These are phyloP conservation scores for Malurus elegans DNA, from an alignment of 2,113 vertebrate genomes.

Conservation along the genomic window DNA sequence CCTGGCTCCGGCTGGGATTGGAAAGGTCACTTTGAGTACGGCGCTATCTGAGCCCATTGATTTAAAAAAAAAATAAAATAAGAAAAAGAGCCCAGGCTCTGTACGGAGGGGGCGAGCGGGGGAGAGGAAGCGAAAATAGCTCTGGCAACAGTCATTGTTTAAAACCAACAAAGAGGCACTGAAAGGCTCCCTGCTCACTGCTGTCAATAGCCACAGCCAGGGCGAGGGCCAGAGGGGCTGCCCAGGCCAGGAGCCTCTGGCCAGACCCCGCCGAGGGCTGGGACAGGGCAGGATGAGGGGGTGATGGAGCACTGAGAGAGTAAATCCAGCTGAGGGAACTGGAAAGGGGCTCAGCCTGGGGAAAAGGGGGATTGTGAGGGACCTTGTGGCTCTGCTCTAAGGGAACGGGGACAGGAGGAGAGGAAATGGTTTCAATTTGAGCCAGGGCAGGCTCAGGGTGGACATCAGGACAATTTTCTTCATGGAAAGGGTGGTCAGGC, in stretches of 20 bases:
- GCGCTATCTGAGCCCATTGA: constrained; percentile 39
- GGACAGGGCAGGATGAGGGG: accelerated
- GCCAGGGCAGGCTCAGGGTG: not conserved
- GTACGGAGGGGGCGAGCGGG: not conserved
- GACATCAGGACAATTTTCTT: accelerated
- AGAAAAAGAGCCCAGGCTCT: not conserved
- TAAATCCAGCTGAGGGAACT: not conserved
- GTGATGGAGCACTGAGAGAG: accelerated
- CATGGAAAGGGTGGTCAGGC: accelerated
- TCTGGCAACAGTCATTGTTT: constrained; percentile 64
- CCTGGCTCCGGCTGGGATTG: constrained; percentile 39
- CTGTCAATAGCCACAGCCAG: constrained; percentile 45
- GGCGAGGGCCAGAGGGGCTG: not conserved
- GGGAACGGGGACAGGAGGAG: not conserved
- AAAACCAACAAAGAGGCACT: constrained; percentile 68
- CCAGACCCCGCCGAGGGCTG: not conserved
- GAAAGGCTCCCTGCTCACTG: not conserved
- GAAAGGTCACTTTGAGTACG: constrained; percentile 53
- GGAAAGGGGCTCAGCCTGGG: not conserved
- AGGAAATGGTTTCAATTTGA: accelerated
- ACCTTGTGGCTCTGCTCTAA: not conserved
- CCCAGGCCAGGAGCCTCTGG: not conserved
- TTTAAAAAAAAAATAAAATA: not conserved
- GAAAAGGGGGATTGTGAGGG: not conserved
- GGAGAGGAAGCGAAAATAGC: constrained; percentile 58